These are phyloP conservation scores for Linnaemya vulpina DNA, from an alignment of 2,888 invertebrate genomes.

Conservation along the genomic window DNA sequence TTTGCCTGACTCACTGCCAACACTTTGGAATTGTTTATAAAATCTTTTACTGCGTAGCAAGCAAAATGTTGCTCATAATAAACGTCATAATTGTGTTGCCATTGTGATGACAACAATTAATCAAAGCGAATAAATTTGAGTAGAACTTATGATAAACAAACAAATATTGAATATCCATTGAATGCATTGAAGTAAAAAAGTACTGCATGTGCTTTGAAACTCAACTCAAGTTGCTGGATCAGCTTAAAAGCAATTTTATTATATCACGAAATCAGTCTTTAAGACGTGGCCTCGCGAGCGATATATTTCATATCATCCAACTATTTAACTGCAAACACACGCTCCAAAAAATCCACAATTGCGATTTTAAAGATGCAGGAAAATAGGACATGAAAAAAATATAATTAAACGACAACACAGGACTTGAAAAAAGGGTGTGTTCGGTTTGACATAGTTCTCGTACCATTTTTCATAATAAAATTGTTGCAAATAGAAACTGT, in stretches of 20 bases:
- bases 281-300: background rate
- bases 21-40: slow-evolving; percentile 28
- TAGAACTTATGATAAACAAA: slow-evolving; percentile 46
- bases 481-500: too few relatives aligned
- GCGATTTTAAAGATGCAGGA: too few relatives aligned
- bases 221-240: background rate
- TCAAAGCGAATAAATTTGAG: slow-evolving; percentile 46
- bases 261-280: background rate
- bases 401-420: too few relatives aligned
- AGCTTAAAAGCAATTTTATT: background rate
- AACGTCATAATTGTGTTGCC: slow-evolving; percentile 7
- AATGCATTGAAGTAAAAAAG: background rate
- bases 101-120: slow-evolving; percentile 42
- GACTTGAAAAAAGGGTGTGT: too few relatives aligned
- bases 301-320: too few relatives aligned
- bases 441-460: too few relatives aligned
- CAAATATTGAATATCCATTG: slow-evolving; percentile 14
- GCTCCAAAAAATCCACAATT: too few relatives aligned
- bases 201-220: background rate
- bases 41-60: slow-evolving; percentile 15
- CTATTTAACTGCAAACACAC: too few relatives aligned
- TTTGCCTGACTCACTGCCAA: slow-evolving; percentile 13
- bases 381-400: too few relatives aligned
- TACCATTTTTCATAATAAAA: too few relatives aligned
- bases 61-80: slow-evolving; percentile 14